phyloP scores from a whole-genome alignment of 2,113 vertebrate species.

The Drymodes brunneopygia region DNA sequence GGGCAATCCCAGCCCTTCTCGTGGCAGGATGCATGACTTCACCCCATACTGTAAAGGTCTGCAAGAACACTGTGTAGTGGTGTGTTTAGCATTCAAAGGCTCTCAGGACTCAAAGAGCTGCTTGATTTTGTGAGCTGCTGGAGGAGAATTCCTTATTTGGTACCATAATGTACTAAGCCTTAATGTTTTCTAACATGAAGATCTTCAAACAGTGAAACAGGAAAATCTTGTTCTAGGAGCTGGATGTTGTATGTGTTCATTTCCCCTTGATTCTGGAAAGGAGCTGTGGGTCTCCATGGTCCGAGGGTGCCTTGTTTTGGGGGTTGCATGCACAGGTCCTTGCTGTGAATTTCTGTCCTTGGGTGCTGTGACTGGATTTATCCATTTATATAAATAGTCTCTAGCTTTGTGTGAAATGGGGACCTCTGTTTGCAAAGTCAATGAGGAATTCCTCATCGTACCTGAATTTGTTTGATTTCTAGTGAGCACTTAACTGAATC shows the following conservation, averaged over 20 bases:
- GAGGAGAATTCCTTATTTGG: neutral
- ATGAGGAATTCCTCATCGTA: accelerated
- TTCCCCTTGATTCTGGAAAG: neutral
- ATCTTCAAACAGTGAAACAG: neutral
- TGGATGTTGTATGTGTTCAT: neutral
- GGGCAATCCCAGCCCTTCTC: neutral
- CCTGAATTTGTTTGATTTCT: neutral
- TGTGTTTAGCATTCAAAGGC: neutral
- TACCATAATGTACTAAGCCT: neutral
- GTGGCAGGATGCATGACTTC: neutral
- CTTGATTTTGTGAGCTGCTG: neutral
- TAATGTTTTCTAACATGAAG: neutral
- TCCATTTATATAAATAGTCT: neutral
- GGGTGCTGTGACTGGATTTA: neutral
- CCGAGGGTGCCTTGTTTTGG: neutral
- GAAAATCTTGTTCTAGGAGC: neutral
- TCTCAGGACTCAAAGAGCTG: neutral
- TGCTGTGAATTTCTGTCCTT: neutral
- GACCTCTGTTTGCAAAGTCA: neutral
- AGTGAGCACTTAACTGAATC: neutral
- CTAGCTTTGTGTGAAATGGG: neutral
- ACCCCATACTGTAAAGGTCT: neutral
- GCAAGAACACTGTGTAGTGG: neutral
- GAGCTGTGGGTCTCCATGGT: neutral
- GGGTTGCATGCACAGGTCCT: neutral